Base-by-base conservation (phyloP, 2,797 vertebrate genomes). In the Notamacropus eugenii region DNA sequence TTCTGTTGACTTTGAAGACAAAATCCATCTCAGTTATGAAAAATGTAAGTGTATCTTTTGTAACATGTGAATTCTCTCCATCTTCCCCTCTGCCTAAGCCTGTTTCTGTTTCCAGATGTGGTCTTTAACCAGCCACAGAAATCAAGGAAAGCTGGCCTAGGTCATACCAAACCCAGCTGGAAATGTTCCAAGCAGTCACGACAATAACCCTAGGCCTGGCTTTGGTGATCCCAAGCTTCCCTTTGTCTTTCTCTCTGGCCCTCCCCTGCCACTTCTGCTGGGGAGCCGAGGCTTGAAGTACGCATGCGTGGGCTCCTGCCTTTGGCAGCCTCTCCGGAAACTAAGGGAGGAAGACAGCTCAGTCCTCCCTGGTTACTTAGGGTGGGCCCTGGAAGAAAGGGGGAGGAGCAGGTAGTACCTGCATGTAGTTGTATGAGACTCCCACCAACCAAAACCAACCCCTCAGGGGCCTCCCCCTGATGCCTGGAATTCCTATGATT, bases 241-340 rank as follows among this genome's bases (percentile, higher is more conserved):
- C 97, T 98, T 98, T 98, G 97, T 98, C 94, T 98, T 98, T 98
- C 96, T 95, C 97, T 98, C 97, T 92, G 96, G 96, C 97, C 97
- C 97, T 97, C 97, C 97, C 97, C 92, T 98, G 97, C 96, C 93
- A 97, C 97, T 97, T 97, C 97, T 97, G 96, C 98, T 98, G 98
- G 98, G 98, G 98, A 98, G 97, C 96, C 57, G 94, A 97, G 98
- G 98, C 98, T 98, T 98, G 98, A 98, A 98, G 98, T 98, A 98
- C 98, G 98, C 98, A 98, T 98, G 98, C 98, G 98, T 98, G n/a
- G n/a, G 97, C 98, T n/a, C 62, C 97, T 98, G 98, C 95, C 3
- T 95, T 94, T 92, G 40, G 95, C 62, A 93, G 94, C 90, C 67
- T 55, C 97, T 91, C 91, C 54, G 55, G 90, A 56, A 56, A 93